Conservation (phyloP, 2,888 invertebrate species). For the Cactoblastis cactorum region DNA sequence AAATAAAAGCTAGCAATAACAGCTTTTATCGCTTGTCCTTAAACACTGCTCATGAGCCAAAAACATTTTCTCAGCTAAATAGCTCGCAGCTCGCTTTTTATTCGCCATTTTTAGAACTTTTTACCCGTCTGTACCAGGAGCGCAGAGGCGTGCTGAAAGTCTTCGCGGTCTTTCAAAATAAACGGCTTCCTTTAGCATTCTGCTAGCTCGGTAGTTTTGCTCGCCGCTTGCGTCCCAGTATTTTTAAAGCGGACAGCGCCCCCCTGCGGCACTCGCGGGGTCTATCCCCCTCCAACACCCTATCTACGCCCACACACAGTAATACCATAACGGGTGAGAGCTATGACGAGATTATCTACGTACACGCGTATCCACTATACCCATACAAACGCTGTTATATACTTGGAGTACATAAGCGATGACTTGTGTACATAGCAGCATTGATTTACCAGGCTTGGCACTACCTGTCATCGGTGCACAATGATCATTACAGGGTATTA, state of each 20-base stretch:
- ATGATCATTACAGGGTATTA: conserved; percentile 55
- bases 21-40: not conserved
- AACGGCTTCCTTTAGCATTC: conserved; percentile 67
- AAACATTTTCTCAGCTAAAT: conserved; percentile 50
- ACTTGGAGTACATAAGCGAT: conserved; percentile 64
- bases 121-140: conserved; percentile 48
- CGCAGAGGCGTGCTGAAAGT: conserved; percentile 43
- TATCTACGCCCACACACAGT: conserved; percentile 61
- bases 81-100: conserved; percentile 42
- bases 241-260: conserved; percentile 76
- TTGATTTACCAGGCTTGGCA: conserved; percentile 70
- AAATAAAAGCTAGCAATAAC: not conserved
- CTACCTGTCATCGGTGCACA: conserved; percentile 61
- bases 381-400: conserved; percentile 62
- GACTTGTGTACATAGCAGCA: conserved; percentile 66
- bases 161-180: conserved; percentile 66
- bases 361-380: conserved; percentile 64
- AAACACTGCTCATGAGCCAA: conserved; percentile 35
- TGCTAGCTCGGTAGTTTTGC: conserved; percentile 60
- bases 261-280: conserved; percentile 64
- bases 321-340: conserved; percentile 78
- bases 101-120: conserved; percentile 52
- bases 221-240: conserved; percentile 54
- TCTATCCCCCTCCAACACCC: conserved; percentile 31
- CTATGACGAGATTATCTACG: conserved; percentile 79